phyloP scores from a whole-genome alignment of 2,888 invertebrate genomes.

The Orthonychiurus folsomi region DNA sequence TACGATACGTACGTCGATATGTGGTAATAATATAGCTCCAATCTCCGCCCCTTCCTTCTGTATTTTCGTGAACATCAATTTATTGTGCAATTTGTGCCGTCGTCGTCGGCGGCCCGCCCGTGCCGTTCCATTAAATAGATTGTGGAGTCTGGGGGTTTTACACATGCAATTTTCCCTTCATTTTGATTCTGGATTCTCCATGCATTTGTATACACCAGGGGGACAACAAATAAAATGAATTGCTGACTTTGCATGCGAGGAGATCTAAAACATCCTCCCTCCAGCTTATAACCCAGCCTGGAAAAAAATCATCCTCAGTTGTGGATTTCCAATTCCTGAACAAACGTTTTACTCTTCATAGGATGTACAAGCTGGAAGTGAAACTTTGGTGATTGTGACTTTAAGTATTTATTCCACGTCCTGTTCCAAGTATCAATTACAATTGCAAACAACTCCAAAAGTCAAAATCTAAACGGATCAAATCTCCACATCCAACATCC shows the following conservation, averaged over 20 bases:
- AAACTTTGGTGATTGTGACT: too few species aligned
- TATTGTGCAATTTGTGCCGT: too few species aligned
- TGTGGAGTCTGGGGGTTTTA: not conserved
- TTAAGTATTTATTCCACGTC: not conserved
- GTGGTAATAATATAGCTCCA: too few species aligned
- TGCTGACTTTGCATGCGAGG: not conserved
- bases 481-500: too few species aligned
- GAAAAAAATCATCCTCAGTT: not conserved
- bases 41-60: too few species aligned
- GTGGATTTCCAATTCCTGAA: not conserved
- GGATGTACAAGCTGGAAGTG: too few species aligned
- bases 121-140: not conserved
- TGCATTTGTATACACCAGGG: not conserved
- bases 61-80: too few species aligned
- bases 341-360: not conserved
- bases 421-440: not conserved
- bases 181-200: not conserved
- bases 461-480: not conserved
- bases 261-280: not conserved
- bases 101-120: too few species aligned
- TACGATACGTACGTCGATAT: too few species aligned
- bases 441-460: not conserved
- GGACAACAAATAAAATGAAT: not conserved
- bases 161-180: not conserved
- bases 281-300: not conserved